A percentile compares a stretch with the other conserved stretches of the same genome.
Conservation (phyloP, 2,888 invertebrate species). For the Loripinus fragilis region DNA sequence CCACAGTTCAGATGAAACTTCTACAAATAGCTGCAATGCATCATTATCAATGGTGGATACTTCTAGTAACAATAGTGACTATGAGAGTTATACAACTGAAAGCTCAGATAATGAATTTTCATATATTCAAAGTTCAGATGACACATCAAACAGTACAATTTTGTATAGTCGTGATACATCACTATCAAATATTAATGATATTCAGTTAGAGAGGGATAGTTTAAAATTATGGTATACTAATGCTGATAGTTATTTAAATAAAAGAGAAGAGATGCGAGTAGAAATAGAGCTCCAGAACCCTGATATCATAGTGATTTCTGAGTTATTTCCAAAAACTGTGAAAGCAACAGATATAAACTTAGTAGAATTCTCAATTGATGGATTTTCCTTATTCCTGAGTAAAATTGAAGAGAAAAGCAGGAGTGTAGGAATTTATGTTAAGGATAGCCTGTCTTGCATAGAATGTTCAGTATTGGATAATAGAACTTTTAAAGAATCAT, state of each 20-base stretch:
- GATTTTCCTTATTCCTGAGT: not conserved
- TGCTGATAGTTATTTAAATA: conserved; percentile 20
- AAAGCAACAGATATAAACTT: not conserved
- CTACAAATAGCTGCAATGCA: too few relatives aligned
- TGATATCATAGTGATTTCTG: conserved; percentile 14
- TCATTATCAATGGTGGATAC: too few relatives aligned
- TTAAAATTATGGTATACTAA: conserved; percentile 13
- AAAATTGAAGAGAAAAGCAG: conserved; percentile 6
- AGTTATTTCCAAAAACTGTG: conserved; percentile 8
- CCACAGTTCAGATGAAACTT: too few relatives aligned
- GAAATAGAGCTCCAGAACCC: not conserved
- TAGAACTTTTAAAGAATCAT: conserved; percentile 4
- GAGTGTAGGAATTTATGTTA: conserved; percentile 8
- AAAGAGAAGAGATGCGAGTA: not conserved
- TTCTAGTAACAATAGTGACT: too few relatives aligned
- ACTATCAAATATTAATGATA: not conserved
- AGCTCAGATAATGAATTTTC: not conserved
- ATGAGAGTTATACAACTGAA: too few relatives aligned
- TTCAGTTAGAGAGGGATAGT: not conserved
- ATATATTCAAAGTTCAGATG: not conserved
- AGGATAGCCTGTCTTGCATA: not conserved
- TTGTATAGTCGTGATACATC: not conserved
- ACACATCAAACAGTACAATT: not conserved
- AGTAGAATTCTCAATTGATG: not conserved
- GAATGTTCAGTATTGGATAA: conserved; percentile 15